phyloP scores from a whole-genome alignment of 2,888 invertebrate genomes.

The Gari tellinella region DNA sequence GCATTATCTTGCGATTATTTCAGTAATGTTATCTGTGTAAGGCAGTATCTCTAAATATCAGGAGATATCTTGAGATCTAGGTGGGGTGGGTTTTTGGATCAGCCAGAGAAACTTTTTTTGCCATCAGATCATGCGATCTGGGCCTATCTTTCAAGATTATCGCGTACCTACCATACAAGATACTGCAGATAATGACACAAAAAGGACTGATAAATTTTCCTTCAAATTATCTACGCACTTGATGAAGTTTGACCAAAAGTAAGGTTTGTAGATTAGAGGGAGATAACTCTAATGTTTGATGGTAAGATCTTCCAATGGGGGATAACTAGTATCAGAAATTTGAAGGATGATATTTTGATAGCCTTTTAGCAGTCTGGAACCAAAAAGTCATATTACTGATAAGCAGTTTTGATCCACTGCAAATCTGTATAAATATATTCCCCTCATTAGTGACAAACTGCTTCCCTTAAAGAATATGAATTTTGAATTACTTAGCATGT shows the following conservation, averaged over 20 bases:
- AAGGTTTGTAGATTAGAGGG: conserved; percentile 30
- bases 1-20: conserved; percentile 61
- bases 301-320: conserved; percentile 13
- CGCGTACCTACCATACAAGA: conserved; percentile 46
- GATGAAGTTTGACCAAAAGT: conserved; percentile 49
- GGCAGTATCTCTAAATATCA: conserved; percentile 53
- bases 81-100: conserved; percentile 62
- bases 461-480: too few relatives aligned
- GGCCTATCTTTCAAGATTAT: conserved; percentile 42
- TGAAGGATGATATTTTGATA: conserved; percentile 58
- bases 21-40: conserved; percentile 57
- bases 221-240: conserved; percentile 24
- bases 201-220: conserved; percentile 40
- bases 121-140: conserved; percentile 41
- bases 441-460: too few relatives aligned
- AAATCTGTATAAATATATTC: too few relatives aligned
- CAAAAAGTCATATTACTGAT: too few relatives aligned
- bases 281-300: conserved; percentile 6
- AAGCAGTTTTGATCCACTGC: too few relatives aligned
- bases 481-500: too few relatives aligned
- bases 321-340: conserved; percentile 39
- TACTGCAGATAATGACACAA: conserved; percentile 38
- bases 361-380: too few relatives aligned
- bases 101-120: conserved; percentile 45
- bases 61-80: conserved; percentile 57